phyloP scores from a whole-genome alignment of 1,140 invertebrate genomes.

The Atta colombica region DNA sequence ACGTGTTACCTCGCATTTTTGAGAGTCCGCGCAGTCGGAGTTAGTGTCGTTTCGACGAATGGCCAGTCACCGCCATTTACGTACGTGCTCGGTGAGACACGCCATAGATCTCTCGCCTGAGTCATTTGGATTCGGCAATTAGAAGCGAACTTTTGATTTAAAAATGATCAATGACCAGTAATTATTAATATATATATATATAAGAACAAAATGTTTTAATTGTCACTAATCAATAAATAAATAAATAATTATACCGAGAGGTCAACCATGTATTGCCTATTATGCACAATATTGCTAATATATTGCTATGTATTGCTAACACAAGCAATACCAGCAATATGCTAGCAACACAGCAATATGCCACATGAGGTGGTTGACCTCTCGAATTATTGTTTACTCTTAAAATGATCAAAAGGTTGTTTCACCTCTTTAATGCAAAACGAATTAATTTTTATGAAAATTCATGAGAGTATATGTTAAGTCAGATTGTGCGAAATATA shows the following conservation, averaged over 20 bases:
- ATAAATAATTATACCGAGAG: neutral
- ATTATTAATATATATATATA: too few relatives aligned
- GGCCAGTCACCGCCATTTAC: constrained; percentile 21
- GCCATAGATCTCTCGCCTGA: neutral
- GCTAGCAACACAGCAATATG: too few relatives aligned
- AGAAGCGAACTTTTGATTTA: neutral
- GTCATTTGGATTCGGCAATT: neutral
- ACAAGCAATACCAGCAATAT: too few relatives aligned
- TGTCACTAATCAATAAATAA: neutral
- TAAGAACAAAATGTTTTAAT: neutral
- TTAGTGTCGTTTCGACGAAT: constrained; percentile 31
- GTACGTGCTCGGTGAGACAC: neutral
- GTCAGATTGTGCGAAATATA: constrained; percentile 19
- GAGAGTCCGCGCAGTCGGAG: neutral
- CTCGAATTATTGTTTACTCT: neutral
- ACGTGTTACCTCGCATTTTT: constrained; percentile 24
- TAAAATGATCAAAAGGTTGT: neutral
- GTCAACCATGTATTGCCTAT: too few relatives aligned
- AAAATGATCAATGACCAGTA: neutral
- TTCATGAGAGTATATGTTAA: constrained; percentile 6
- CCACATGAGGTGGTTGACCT: too few relatives aligned
- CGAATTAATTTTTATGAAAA: constrained; percentile 51
- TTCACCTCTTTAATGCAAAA: neutral
- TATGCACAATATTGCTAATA: too few relatives aligned
- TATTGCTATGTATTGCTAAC: too few relatives aligned